Evolutionary conservation across 2,113 vertebrate genomes (phyloP), one percentile per base, ranked within the genome.

Genomic region (Chunga burmeisteri): DNA sequence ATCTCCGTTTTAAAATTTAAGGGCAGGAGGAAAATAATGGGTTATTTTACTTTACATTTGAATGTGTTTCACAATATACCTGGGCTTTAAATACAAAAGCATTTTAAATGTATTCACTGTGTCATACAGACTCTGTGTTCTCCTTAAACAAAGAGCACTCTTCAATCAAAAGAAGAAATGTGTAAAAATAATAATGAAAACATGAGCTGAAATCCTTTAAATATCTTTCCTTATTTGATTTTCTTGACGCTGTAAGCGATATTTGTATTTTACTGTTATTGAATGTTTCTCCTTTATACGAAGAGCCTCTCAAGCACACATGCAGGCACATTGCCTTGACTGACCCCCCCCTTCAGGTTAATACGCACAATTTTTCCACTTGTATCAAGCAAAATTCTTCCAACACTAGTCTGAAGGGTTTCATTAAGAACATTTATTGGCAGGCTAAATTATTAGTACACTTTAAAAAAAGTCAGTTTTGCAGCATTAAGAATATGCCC

Each of bases 351-450:
- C 16, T 61, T 36, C 25, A 86, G 11, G 36, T 88, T 90, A 93
- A 93, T 65, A 93, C 34, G 87, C 67, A 91, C 26, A 91, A 75
- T 79, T 95, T 95, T 97, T 96, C 94, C 91, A 92, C 74, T 95
- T 70, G 49, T 88, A 49, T 90, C n/a, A 71, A 81, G 86, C 14
- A 89, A 90, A 88, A 79, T 62, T 65, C 65, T 94, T 95, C 77
- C 91, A 93, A 49, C 32, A 15, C 58, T 42, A 52, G 61, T 77
- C 92, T 96, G 86, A 96, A 96, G 73, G 80, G 66, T 92, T 96
- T 92, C 73, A 96, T 96, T 95, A 96, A 96, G 78, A 78, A 49
- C 67, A 44, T 71, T 94, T 91, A 77, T 92, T 96, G 84, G 88
- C 92, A 96, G 53, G 42, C 73, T 84, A 83, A 90, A 73, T 90